Evolutionary conservation across 2,888 invertebrate genomes (phyloP).

Genomic region (Lamellibrachia columna): DNA sequence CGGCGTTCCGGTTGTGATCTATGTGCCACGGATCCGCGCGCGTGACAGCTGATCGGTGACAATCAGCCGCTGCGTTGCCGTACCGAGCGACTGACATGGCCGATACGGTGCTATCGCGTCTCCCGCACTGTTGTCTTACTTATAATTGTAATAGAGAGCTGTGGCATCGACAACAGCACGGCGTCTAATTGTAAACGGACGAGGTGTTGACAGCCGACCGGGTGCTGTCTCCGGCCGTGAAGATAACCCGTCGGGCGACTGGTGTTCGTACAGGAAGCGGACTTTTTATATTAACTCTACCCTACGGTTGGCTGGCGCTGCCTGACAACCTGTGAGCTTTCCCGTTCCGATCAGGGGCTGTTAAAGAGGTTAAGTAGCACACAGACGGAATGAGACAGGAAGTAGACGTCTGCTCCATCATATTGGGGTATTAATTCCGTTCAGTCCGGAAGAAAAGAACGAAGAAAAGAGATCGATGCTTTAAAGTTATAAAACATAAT

Average conservation of each 20-base stretch:
- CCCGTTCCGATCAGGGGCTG: background rate
- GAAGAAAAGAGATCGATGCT: background rate
- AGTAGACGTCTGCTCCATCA: background rate
- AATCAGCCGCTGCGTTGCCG: background rate
- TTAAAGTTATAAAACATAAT: no score
- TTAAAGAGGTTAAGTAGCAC: background rate
- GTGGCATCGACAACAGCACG: background rate
- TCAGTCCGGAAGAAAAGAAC: background rate
- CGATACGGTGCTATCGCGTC: conserved; percentile 4
- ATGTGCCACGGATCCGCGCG: background rate
- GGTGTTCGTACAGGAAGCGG: background rate
- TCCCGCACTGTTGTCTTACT: background rate
- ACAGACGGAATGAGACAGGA: background rate
- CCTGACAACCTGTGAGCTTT: background rate
- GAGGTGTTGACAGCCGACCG: background rate
- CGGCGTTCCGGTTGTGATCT: background rate
- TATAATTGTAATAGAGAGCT: background rate
- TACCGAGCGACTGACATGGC: background rate
- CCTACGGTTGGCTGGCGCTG: background rate
- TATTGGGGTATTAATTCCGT: background rate
- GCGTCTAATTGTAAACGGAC: conserved; percentile 12
- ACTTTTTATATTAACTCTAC: conserved; percentile 1
- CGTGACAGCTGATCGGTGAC: background rate
- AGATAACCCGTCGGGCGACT: background rate
- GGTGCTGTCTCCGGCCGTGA: background rate